Evolutionary conservation across 1,140 invertebrate genomes (phyloP), one percentile per base, ranked within the genome.

Genomic region (Temnothorax nylanderi): DNA sequence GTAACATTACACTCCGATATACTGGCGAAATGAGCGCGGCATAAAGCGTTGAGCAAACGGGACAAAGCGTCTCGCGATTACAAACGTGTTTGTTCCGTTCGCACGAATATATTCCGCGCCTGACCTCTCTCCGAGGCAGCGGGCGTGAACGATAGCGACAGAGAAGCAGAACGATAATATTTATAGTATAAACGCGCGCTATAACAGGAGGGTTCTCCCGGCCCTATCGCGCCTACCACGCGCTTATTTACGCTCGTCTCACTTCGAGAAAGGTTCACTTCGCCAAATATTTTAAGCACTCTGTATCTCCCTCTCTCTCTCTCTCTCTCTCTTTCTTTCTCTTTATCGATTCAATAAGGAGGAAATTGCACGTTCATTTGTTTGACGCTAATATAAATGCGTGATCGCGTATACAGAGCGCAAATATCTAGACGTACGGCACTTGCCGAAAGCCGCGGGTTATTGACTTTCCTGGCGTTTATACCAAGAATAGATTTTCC

Each of bases 121-220:
- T 86, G 80, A 86, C 84, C 62, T 82, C 62, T 84, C 60, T 13
- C n/a, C 16, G 69, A 74, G n/a, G n/a, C 56, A 58, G 41, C 77
- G 75, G 56, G 75, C 47, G 49, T 37, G 21, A 69, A 75, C 71
- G 69, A 84, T 84, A 60, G 37, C 32, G 72, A 88, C 51, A 81
- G 49, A 74, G 41, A 54, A 60, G 72, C 47, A n/a, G 47, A 56
- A 76, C 49, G 67, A 75, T 56, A 88, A 86, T 88, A 89, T 81
- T 89, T 89, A 71, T 81, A 69, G 32, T 76, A 76, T 60, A 58
- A 44, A 37, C n/a, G 49, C 11, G 7, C 44, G 18, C 11, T 75
- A 47, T 13, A 58, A 69, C 56, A 74, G 37, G 37, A 74, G 47
- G 56, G 26, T 60, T 58, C 26, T 44, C 21, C 21, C 21, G 10